Conservation (phyloP, 2,113 vertebrate species). For the Gymnobelideus leadbeateri region DNA sequence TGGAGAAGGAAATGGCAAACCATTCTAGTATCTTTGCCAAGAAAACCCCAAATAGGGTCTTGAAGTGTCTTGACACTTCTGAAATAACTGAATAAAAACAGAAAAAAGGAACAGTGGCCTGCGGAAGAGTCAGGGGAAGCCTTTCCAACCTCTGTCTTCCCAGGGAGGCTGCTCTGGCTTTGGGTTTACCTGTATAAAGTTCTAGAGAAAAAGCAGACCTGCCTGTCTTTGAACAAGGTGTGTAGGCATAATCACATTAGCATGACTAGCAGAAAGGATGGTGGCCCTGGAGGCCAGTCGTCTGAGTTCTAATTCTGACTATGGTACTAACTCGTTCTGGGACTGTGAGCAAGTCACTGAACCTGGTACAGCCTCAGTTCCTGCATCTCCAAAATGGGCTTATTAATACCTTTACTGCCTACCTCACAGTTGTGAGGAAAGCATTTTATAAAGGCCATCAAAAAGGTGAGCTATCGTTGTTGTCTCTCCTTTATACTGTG, state of each 20-base stretch:
- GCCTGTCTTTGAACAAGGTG: not conserved
- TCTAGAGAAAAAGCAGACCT: not conserved
- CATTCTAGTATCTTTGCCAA: not conserved
- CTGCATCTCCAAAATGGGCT: not conserved
- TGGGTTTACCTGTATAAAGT: not conserved
- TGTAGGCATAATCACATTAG: not conserved
- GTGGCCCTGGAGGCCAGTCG: not conserved
- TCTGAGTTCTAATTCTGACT: not conserved
- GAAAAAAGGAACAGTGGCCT: too few relatives aligned
- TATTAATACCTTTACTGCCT: not conserved
- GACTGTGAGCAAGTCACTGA: not conserved
- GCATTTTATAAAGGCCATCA: not conserved
- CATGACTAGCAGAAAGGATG: not conserved
- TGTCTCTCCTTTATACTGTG: not conserved
- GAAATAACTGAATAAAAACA: not conserved
- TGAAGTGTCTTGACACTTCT: not conserved
- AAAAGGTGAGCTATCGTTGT: not conserved
- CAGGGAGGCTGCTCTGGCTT: not conserved
- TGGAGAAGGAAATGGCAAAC: not conserved
- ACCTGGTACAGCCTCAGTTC: not conserved
- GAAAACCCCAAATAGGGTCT: not conserved
- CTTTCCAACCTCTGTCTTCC: not conserved
- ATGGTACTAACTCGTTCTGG: not conserved
- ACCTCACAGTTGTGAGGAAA: not conserved
- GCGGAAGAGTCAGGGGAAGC: not conserved